Conservation (phyloP, 1,140 invertebrate species). For the Tigriopus japonicus region DNA sequence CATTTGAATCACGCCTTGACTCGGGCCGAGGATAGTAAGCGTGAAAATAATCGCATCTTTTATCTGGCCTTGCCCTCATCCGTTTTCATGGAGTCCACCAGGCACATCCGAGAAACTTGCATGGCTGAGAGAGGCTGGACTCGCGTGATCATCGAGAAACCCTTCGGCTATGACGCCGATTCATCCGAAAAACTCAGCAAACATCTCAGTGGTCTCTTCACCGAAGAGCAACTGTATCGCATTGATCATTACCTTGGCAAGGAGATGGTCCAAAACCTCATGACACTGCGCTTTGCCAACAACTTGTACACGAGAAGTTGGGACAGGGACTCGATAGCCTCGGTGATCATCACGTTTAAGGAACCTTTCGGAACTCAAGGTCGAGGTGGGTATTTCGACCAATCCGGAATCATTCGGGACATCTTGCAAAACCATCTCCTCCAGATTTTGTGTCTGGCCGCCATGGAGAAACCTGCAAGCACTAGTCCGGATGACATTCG, state of each 20-base stretch:
- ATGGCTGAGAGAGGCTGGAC: slow-evolving; percentile 58
- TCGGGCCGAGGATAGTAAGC: slow-evolving; percentile 25
- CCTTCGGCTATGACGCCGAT: slow-evolving; percentile 79
- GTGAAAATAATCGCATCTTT: slow-evolving; percentile 64
- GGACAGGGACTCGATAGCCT: slow-evolving; percentile 88
- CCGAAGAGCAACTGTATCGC: slow-evolving; percentile 86
- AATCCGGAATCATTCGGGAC: slow-evolving; percentile 91
- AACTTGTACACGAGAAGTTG: slow-evolving; percentile 69
- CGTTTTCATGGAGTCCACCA: slow-evolving; percentile 73
- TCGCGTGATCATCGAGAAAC: slow-evolving; percentile 93
- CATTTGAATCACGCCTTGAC: slow-evolving; percentile 49
- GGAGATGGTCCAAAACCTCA: slow-evolving; percentile 99
- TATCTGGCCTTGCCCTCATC: slow-evolving; percentile 91
- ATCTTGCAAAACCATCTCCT: slow-evolving; percentile 99
- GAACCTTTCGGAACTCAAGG: slow-evolving; percentile 97
- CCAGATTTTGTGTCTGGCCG: slow-evolving; percentile 88
- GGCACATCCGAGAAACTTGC: slow-evolving; percentile 44
- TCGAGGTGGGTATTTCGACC: slow-evolving; percentile 94
- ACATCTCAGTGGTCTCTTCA: slow-evolving; percentile 70
- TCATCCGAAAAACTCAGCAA: slow-evolving; percentile 64
- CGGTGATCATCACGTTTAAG: slow-evolving; percentile 90
- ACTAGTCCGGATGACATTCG: slow-evolving; percentile 83
- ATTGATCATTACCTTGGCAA: slow-evolving; percentile 99
- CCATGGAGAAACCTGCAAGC: slow-evolving; percentile 95
- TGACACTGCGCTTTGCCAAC: slow-evolving; percentile 81